phyloP scores from a whole-genome alignment of 1,140 invertebrate genomes.

The Ceratitis capitata region DNA sequence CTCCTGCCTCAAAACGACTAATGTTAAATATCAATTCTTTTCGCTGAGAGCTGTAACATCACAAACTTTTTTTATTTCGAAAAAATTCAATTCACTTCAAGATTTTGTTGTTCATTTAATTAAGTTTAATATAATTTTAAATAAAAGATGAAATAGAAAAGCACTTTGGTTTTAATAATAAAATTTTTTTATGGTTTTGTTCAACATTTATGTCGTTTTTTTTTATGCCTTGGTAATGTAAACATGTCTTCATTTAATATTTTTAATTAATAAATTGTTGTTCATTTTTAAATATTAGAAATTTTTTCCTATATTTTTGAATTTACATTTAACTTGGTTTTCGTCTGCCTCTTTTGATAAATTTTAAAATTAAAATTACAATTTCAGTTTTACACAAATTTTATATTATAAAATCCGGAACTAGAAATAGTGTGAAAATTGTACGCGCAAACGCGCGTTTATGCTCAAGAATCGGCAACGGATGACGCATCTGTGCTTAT shows the following conservation, averaged over 20 bases:
- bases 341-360: neutral
- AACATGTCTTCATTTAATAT: neutral
- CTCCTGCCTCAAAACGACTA: no score
- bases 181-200: constrained; percentile 21
- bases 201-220: neutral
- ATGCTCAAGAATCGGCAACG: neutral
- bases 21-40: neutral
- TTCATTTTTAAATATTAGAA: neutral
- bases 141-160: constrained; percentile 40
- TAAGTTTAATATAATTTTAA: constrained; percentile 27
- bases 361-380: neutral
- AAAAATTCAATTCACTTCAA: constrained; percentile 11
- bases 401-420: constrained; percentile 34
- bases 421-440: neutral
- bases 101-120: constrained; percentile 40
- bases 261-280: neutral
- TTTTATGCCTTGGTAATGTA: constrained; percentile 7
- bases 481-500: neutral
- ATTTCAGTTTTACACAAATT: constrained; percentile 35
- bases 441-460: neutral
- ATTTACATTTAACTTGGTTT: neutral
- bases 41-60: neutral
- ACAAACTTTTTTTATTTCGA: constrained; percentile 11
- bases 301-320: neutral
- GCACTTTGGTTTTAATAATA: constrained; percentile 34